Evolutionary conservation across 2,888 invertebrate species (phyloP).

Genomic region (Pemphredon lugubris): DNA sequence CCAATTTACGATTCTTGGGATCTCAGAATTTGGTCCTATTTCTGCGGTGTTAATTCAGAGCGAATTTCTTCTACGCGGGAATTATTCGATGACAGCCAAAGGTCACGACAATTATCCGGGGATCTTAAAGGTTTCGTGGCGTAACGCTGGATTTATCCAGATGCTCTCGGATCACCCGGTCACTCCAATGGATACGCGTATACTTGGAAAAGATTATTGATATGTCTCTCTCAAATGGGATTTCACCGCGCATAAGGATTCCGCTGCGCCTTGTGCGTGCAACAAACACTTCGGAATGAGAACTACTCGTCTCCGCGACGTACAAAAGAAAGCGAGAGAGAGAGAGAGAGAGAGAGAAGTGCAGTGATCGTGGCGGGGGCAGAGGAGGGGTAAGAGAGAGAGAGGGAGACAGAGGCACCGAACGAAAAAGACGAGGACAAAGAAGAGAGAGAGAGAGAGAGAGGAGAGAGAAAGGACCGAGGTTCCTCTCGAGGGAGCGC

Average conservation of each 20-base stretch:
- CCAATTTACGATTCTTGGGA: too few relatives aligned
- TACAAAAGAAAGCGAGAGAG: constrained; percentile 1
- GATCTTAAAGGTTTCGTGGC: too few relatives aligned
- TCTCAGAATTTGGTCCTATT: too few relatives aligned
- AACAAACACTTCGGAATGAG: constrained; percentile 18
- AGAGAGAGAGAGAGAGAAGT: constrained; percentile 15
- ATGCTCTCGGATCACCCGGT: too few relatives aligned
- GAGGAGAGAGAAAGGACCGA: constrained; percentile 35
- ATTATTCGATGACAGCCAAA: too few relatives aligned
- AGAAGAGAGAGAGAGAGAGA: constrained; percentile 16
- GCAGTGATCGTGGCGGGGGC: too few relatives aligned
- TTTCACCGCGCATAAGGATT: constrained; percentile 15
- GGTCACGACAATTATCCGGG: too few relatives aligned
- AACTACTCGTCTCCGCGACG: constrained; percentile 28
- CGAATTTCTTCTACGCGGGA: too few relatives aligned
- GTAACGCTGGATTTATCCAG: too few relatives aligned
- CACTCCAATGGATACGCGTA: too few relatives aligned
- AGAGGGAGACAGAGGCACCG: constrained; percentile 11
- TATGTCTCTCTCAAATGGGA: constrained; percentile 20
- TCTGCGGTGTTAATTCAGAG: too few relatives aligned
- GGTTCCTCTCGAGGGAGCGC: constrained; percentile 45
- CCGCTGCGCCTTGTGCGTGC: constrained; percentile 9
- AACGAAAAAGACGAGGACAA: constrained; percentile 17
- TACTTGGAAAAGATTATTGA: constrained; percentile 25
- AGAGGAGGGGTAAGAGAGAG: too few relatives aligned